phyloP scores from a whole-genome alignment of 2,113 vertebrate genomes.

The Turnix velox region DNA sequence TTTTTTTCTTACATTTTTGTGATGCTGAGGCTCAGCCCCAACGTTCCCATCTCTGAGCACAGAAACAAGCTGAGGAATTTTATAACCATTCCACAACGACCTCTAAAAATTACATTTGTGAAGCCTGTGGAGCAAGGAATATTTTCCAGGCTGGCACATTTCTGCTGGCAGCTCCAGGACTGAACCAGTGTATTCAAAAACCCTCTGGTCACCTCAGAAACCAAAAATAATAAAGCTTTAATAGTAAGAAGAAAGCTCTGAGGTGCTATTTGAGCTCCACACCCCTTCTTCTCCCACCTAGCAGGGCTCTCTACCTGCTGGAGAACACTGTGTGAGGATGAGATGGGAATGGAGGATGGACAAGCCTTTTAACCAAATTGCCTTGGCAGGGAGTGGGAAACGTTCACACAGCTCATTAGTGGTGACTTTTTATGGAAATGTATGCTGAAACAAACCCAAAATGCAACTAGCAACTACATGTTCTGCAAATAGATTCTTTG shows the following conservation, averaged over 20 bases:
- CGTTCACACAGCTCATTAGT: constrained; percentile 38
- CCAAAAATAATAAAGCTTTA: background rate
- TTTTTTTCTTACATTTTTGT: too few species aligned
- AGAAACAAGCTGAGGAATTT: background rate
- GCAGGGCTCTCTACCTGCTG: background rate
- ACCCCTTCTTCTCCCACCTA: background rate
- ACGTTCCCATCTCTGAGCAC: background rate
- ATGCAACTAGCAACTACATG: background rate
- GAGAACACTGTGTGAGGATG: background rate
- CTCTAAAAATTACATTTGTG: background rate
- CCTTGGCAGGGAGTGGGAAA: constrained; percentile 12
- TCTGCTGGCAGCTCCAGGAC: background rate
- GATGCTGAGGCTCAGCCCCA: background rate
- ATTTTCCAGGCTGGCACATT: background rate
- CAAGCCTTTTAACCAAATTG: constrained; percentile 42
- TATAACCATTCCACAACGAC: background rate
- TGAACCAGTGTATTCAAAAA: background rate
- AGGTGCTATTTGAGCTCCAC: background rate
- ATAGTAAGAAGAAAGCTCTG: too few species aligned
- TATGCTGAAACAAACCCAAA: constrained; percentile 32
- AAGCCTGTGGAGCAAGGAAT: background rate
- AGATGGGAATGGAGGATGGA: background rate
- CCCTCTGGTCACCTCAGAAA: background rate
- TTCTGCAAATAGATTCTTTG: constrained; percentile 30
- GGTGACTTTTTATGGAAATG: constrained; percentile 36